Evolutionary conservation across 2,113 vertebrate genomes (phyloP), one percentile per base, ranked within the genome.

Genomic region (Elephantulus edwardii): DNA sequence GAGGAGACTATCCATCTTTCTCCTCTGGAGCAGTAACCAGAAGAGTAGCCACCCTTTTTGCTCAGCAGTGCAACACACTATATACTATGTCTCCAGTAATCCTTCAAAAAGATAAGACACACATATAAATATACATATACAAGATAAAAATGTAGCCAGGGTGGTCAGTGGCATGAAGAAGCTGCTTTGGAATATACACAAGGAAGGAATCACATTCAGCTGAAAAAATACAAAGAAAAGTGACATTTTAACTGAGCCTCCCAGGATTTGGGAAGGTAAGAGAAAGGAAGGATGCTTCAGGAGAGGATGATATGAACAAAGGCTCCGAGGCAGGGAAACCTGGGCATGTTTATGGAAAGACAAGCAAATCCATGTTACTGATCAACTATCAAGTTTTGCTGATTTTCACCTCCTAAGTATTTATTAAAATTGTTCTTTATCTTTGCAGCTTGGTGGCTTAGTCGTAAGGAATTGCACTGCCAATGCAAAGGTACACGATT

Each of bases 211-310:
- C 24, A 48, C 38, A 22, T 81, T 70, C 44, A 76, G 60, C 42
- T 72, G 42, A 84, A 72, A 68, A 87, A 54, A 52, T 81, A n/a
- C 60, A 78, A 66, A 83, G 89, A 86, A 78, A 79, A 50, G 42
- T 28, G 79, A 33, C 17, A 30, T 46, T 78, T 93, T 60, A 54
- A 33, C 1, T 22, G 22, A 64, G 46, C 26, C 6, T 68, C 74
- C 60, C 77, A 60, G 44, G 58, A 62, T 75, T 82, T 68, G 46
- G 42, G 42, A 17, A 89, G 50, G 38, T 74, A 72, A 83, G 64
- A 42, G 33, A 79, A 56, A 48, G 38, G 44, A 89, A 74, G 50
- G 72, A 70, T 10, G 83, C n/a, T 35, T 50, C 11, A 48, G 30
- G 35, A 48, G 17, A 5, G 40, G 20, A 14, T 14, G 44, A 19